Evolutionary conservation across 2,888 invertebrate genomes (phyloP).

Genomic region (Watsonalla cultraria): DNA sequence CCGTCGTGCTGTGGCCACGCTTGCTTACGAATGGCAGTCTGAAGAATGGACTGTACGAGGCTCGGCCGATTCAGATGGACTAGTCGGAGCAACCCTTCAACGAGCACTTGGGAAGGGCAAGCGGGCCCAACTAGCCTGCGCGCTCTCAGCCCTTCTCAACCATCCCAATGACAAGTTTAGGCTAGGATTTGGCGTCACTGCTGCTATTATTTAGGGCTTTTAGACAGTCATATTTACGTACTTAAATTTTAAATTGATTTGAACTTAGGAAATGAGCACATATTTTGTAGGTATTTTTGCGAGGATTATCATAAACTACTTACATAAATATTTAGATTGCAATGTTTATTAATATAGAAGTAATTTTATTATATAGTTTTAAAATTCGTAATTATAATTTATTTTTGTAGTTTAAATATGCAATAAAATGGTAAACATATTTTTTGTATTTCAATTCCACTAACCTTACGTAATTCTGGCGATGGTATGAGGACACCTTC

Average conservation of each 20-base stretch:
- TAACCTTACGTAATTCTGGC: too few species aligned
- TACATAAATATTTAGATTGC: background rate
- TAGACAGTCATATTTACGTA: background rate
- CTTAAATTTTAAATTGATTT: background rate
- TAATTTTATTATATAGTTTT: background rate
- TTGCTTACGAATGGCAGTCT: slow-evolving; percentile 65
- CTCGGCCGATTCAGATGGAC: slow-evolving; percentile 66
- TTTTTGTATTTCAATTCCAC: background rate
- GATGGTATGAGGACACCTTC: too few species aligned
- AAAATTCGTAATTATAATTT: slow-evolving; percentile 1
- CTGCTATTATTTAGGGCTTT: slow-evolving; percentile 43
- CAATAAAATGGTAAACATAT: background rate
- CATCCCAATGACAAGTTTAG: slow-evolving; percentile 73
- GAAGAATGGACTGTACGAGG: slow-evolving; percentile 63
- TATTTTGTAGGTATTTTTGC: too few species aligned
- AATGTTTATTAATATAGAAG: background rate
- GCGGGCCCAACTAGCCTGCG: slow-evolving; percentile 54
- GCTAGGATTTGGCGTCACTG: slow-evolving; percentile 65
- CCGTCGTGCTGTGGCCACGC: slow-evolving; percentile 57
- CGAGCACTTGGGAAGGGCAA: slow-evolving; percentile 53
- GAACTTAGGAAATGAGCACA: too few species aligned
- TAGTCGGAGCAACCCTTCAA: slow-evolving; percentile 66
- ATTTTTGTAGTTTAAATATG: background rate
- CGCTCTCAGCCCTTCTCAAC: slow-evolving; percentile 66
- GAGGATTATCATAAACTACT: too few species aligned